Percentiles rank a stretch among this genome's conserved stretches.
Conservation (phyloP, 2,113 vertebrate species). For the Willisornis vidua region DNA sequence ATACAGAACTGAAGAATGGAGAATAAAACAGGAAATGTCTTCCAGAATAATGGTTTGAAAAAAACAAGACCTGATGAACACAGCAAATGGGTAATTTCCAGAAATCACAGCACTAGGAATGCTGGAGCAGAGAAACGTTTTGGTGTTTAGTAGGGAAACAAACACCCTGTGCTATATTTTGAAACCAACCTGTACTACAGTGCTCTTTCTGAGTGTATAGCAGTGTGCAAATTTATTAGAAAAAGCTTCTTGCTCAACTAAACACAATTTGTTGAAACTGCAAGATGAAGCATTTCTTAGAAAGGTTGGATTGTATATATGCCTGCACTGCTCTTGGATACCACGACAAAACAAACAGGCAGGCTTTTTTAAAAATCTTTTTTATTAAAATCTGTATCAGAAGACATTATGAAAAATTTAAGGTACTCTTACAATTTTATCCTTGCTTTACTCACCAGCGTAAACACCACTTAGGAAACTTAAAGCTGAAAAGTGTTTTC, state of each 20-base stretch:
- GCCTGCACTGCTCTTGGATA: neutral
- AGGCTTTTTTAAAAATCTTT: neutral
- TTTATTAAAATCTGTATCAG: neutral
- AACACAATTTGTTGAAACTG: neutral
- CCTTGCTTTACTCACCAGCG: neutral
- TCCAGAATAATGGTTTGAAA: neutral
- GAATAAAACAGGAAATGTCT: neutral
- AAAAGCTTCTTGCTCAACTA: neutral
- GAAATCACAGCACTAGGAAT: neutral
- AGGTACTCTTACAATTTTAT: neutral
- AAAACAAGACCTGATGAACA: neutral
- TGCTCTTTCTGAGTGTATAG: neutral
- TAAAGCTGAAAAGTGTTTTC: slow-evolving; percentile 42
- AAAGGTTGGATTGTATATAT: neutral
- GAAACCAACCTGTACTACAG: neutral
- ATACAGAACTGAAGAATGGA: neutral
- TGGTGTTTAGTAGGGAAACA: neutral
- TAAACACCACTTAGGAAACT: neutral
- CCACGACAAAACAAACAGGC: neutral
- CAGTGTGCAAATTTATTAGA: slow-evolving; percentile 35
- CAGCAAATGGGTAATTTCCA: neutral
- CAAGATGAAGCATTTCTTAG: neutral
- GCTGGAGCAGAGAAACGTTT: neutral
- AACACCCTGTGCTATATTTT: neutral
- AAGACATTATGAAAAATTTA: neutral